A percentile compares a stretch with the other conserved stretches of the same genome.
phyloP scores from a whole-genome alignment of 2,113 vertebrate species.

The Bubalus kerabau region DNA sequence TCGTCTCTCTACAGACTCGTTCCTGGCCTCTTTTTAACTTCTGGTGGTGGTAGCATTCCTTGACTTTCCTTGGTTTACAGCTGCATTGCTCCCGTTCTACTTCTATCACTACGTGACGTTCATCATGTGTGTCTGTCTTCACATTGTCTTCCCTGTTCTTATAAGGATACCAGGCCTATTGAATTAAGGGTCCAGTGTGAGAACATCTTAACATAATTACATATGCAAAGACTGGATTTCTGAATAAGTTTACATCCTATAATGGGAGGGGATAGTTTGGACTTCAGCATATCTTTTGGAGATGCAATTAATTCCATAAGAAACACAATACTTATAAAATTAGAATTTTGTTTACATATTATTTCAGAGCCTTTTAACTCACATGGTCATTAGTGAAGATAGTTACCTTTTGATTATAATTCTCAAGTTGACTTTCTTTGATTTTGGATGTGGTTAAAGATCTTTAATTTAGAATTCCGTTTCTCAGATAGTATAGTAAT shows the following conservation, averaged over 20 bases:
- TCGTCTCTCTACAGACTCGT: background rate
- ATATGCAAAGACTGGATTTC: background rate
- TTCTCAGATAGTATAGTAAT: background rate
- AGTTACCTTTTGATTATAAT: background rate
- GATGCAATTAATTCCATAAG: background rate
- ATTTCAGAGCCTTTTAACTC: background rate
- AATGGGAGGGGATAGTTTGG: background rate
- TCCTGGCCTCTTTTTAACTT: background rate
- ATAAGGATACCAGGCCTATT: background rate
- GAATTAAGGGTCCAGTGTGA: background rate
- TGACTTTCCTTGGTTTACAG: no score
- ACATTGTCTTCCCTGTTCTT: background rate
- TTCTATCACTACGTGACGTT: accelerated
- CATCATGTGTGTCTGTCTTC: background rate
- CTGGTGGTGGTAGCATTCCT: accelerated
- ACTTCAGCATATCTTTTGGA: background rate
- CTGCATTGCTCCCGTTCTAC: accelerated
- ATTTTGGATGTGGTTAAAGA: background rate
- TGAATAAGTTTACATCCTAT: background rate
- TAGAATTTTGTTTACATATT: background rate
- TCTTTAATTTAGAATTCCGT: background rate
- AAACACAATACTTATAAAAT: background rate
- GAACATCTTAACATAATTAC: background rate
- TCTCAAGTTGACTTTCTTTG: background rate
- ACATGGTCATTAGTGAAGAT: background rate